Conservation (phyloP, 2,888 invertebrate genomes). For the Serripes groenlandicus region DNA sequence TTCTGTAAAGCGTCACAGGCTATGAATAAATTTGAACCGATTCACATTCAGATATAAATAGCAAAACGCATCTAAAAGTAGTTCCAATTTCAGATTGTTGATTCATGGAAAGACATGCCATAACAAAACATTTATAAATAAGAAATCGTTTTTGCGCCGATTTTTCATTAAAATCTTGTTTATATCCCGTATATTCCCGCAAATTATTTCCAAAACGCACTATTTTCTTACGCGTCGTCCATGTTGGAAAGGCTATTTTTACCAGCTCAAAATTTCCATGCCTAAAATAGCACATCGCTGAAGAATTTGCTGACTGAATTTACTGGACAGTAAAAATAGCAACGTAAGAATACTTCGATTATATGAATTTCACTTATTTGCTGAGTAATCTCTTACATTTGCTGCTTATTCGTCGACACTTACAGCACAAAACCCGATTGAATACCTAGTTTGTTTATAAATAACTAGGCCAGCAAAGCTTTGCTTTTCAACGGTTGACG, state of each 20-base stretch:
- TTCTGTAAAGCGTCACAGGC: not conserved
- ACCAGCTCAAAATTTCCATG: slow-evolving; percentile 67
- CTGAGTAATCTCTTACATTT: slow-evolving; percentile 5
- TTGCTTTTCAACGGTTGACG: not conserved
- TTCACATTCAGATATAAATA: not conserved
- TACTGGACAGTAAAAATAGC: slow-evolving; percentile 85
- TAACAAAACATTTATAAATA: too few species aligned
- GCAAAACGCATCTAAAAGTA: not conserved
- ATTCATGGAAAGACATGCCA: not conserved
- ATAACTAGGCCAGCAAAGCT: slow-evolving; percentile 11
- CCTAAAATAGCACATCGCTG: slow-evolving; percentile 66
- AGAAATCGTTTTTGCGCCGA: too few species aligned
- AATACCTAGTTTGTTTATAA: not conserved
- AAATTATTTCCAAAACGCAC: too few species aligned
- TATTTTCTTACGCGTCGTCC: slow-evolving; percentile 61
- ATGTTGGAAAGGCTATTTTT: slow-evolving; percentile 67
- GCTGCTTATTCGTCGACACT: not conserved
- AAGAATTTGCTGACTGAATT: slow-evolving; percentile 73
- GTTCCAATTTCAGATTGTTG: not conserved
- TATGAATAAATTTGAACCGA: slow-evolving; percentile 11
- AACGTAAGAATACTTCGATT: slow-evolving; percentile 77
- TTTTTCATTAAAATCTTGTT: too few species aligned
- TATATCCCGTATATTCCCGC: too few species aligned
- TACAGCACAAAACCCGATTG: not conserved
- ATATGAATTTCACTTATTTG: slow-evolving; percentile 74